phyloP scores from a whole-genome alignment of 2,888 invertebrate species.

The Gisinianus flammeolus region DNA sequence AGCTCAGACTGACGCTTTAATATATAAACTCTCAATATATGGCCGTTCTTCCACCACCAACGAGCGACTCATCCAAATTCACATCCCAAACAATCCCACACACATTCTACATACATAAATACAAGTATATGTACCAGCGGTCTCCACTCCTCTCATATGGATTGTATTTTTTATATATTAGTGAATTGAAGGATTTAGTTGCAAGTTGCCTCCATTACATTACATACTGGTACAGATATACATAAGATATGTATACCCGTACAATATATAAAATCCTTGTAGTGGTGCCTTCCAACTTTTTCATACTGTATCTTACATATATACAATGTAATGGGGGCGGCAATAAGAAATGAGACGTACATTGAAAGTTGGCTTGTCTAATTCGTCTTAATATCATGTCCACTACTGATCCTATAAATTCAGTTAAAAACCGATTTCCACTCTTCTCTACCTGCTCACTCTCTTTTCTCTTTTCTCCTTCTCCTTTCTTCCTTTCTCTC shows the following conservation, averaged over 20 bases:
- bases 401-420: constrained; percentile 57
- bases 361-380: constrained; percentile 46
- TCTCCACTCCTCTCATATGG: no score
- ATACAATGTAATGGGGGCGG: neutral
- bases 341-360: neutral
- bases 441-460: constrained; percentile 4
- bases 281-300: no score
- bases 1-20: neutral
- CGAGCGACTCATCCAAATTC: neutral
- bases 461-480: neutral
- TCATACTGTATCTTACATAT: no score
- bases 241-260: no score
- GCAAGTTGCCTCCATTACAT: no score
- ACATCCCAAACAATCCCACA: no score
- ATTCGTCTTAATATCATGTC: constrained; percentile 58
- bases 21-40: neutral
- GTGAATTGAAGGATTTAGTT: no score
- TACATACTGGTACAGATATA: no score
- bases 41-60: neutral
- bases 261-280: no score
- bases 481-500: neutral
- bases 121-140: no score
- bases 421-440: constrained; percentile 56
- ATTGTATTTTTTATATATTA: no score
- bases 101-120: no score